phyloP scores from a whole-genome alignment of 2,797 vertebrate genomes.

The Sparus aurata region DNA sequence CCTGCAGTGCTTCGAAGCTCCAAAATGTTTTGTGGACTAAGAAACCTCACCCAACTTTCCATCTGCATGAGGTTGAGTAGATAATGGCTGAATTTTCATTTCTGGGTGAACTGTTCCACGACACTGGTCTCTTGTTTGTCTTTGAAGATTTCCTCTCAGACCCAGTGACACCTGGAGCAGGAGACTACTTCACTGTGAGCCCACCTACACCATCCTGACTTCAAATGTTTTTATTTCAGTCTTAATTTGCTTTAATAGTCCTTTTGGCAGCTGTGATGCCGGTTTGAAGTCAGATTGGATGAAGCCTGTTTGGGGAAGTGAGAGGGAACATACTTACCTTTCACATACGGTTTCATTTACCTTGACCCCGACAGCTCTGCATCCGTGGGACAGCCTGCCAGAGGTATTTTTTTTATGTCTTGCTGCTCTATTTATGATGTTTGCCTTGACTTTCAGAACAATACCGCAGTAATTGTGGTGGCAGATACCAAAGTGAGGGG shows the following conservation, averaged over 20 bases:
- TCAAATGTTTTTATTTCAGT: constrained; percentile 50
- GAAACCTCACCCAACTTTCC: no score
- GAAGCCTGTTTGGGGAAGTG: constrained; percentile 43
- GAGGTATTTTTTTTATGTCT: constrained; percentile 42
- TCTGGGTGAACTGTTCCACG: background rate
- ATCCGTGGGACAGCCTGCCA: constrained; percentile 51
- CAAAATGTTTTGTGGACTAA: no score
- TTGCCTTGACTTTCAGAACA: constrained; percentile 68
- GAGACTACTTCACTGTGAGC: constrained; percentile 27
- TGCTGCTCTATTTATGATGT: constrained; percentile 67
- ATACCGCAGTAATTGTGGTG: constrained; percentile 62
- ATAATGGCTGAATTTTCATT: no score
- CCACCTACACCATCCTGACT: constrained; percentile 22
- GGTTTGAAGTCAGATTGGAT: constrained; percentile 60
- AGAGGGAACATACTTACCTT: constrained; percentile 59
- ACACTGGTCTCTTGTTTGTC: constrained; percentile 44
- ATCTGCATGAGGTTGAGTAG: no score
- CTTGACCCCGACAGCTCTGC: constrained; percentile 62
- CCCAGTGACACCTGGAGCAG: constrained; percentile 39
- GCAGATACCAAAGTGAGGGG: constrained; percentile 58
- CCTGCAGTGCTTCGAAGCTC: no score
- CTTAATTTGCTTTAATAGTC: constrained; percentile 59
- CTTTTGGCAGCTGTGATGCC: constrained; percentile 54
- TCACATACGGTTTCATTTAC: constrained; percentile 74
- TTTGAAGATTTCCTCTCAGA: constrained; percentile 40